Base-by-base conservation (phyloP, 2,113 vertebrate genomes). In the Micronycteris hirsuta region DNA sequence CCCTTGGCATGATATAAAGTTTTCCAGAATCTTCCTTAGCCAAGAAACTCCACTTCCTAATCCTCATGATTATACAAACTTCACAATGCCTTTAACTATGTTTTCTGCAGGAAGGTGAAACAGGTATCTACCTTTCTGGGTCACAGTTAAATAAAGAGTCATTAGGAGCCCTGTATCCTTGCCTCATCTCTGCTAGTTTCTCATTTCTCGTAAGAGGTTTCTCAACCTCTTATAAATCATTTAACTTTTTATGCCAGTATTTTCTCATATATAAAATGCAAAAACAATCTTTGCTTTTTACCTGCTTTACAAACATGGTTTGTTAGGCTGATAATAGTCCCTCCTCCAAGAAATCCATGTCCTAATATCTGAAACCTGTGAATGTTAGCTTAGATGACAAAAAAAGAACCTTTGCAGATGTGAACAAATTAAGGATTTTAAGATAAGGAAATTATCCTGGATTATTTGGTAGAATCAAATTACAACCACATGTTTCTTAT, bases 11-110 rank as follows among this genome's bases (percentile, higher is more conserved):
- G 54, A 86, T 65, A 80, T 49, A 74, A 89, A 1, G 24, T 73
- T 94, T 83, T 83, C 43, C n/a, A 92, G 43, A 96, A 90, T 56
- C 45, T 81, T 92, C 12, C 15, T 13, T 58, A 94, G 47, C 65
- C 22, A 94, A 71, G 24, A 90, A 96, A 82, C n/a, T 84, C 33
- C 4, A 74, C 36, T n/a, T 90, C 68, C 28, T 91, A 95, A 95
- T 93, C 24, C 20, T 95, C 70, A 38, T 67, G 26, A 87, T 86
- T 97, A 82, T 65, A 87, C 20, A 90, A 94, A 92, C 22, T 91
- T 22, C 77, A 94, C 24, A 89, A 54, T 82, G 41, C 15, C 41
- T 82, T 95, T 93, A 41, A 38, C 20, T 89, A 63, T 82, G 7
- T 88, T 89, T 97, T 67, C 80, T 67, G 31, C 54, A 96, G 38